These are phyloP conservation scores for Dermolepida albohirtum DNA, from an alignment of 2,888 invertebrate genomes.

Conservation along the genomic window DNA sequence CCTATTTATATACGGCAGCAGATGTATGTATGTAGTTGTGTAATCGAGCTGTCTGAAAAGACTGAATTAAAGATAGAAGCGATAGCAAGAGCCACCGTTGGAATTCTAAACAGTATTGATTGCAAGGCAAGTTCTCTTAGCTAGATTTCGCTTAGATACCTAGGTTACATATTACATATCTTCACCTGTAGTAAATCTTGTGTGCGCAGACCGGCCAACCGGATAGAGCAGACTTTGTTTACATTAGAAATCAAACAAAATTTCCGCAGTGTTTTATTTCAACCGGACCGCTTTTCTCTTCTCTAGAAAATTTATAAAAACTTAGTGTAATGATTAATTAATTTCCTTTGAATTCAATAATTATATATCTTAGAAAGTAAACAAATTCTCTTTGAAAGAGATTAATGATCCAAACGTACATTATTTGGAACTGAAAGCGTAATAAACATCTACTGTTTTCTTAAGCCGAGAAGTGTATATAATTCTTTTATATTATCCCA, in stretches of 20 bases:
- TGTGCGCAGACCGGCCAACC: background rate
- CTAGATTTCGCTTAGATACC: background rate
- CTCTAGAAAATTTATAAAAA: no score
- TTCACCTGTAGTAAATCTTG: no score
- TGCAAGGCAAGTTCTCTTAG: conserved; percentile 16
- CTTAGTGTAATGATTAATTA: no score
- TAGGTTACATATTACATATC: background rate
- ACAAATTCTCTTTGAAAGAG: no score
- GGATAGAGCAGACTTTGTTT: background rate
- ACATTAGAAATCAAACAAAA: conserved; percentile 1
- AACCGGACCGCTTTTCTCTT: background rate
- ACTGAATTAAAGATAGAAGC: conserved; percentile 53
- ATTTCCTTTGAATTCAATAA: no score
- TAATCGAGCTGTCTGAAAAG: conserved; percentile 52
- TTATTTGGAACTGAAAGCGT: no score
- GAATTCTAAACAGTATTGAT: conserved; percentile 52
- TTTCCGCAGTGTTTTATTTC: background rate
- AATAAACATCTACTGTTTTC: no score
- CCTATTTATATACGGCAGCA: conserved; percentile 2
- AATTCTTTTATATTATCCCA: no score
- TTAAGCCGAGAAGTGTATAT: no score
- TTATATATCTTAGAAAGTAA: no score
- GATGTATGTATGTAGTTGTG: conserved; percentile 41
- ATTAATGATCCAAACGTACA: no score
- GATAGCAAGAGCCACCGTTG: conserved; percentile 47